Evolutionary conservation across 2,113 vertebrate genomes (phyloP).

Genomic region (Arizona elegans): DNA sequence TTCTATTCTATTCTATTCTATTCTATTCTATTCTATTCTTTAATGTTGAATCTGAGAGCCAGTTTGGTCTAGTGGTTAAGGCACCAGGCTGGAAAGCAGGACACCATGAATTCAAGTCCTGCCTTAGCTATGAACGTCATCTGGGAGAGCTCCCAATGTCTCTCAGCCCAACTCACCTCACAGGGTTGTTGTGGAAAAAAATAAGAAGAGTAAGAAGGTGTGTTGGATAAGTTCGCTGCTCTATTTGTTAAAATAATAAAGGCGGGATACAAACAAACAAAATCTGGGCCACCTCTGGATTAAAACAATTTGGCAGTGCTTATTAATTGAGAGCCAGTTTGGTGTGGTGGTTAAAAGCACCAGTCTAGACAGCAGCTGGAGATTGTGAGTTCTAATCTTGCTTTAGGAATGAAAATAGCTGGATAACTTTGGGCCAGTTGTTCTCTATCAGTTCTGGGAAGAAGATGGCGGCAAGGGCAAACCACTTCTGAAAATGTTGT

Average conservation of each 20-base stretch:
- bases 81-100: no score
- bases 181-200: neutral
- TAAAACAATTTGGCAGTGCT: constrained; percentile 20
- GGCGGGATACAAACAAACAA: no score
- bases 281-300: constrained; percentile 53
- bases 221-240: neutral
- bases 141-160: neutral
- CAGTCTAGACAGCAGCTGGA: neutral
- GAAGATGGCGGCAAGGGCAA: neutral
- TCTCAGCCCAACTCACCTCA: neutral
- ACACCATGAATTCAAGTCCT: no score
- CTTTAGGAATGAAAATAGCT: neutral
- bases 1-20: no score
- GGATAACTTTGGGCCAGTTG: neutral
- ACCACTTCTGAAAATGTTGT: neutral
- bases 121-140: no score
- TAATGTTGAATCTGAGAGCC: constrained; percentile 36
- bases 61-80: neutral
- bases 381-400: neutral
- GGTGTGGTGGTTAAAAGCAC: neutral
- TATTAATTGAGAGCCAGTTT: neutral
- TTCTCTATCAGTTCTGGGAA: neutral
- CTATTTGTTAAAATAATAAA: neutral
- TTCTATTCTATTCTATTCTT: no score
- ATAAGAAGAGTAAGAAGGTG: neutral